phyloP scores from a whole-genome alignment of 1,140 invertebrate genomes.

The Scaptomyza montana region DNA sequence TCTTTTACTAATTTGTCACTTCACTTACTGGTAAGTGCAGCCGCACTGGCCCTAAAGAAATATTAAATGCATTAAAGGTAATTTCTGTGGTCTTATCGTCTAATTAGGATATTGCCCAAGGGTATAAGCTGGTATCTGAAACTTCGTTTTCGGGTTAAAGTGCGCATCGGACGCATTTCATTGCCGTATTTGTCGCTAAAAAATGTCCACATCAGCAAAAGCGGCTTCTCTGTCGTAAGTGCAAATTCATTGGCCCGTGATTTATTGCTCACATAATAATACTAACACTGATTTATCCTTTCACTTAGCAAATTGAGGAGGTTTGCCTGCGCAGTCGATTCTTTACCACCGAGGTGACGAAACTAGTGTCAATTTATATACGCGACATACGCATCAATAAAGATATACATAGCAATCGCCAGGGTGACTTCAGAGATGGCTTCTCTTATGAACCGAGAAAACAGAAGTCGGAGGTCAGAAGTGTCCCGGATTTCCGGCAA shows the following conservation, averaged over 20 bases:
- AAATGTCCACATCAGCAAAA: slow-evolving; percentile 88
- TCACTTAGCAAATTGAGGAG: slow-evolving; percentile 91
- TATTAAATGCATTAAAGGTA: slow-evolving; percentile 10
- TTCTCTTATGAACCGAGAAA: slow-evolving; percentile 67
- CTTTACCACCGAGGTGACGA: slow-evolving; percentile 94
- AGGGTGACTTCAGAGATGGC: slow-evolving; percentile 45
- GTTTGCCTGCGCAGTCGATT: slow-evolving; percentile 94
- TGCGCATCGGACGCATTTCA: slow-evolving; percentile 88
- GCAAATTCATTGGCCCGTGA: slow-evolving; percentile 8
- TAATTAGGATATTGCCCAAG: slow-evolving; percentile 87
- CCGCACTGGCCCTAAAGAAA: slow-evolving; percentile 9
- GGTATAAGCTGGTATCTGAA: slow-evolving; percentile 87
- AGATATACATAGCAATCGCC: slow-evolving; percentile 86
- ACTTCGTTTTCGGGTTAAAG: slow-evolving; percentile 86
- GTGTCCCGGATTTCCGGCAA: slow-evolving; percentile 88
- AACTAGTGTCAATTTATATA: slow-evolving; percentile 92
- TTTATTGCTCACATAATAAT: slow-evolving; percentile 9
- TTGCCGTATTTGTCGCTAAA: slow-evolving; percentile 87
- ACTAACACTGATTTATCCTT: slow-evolving; percentile 13
- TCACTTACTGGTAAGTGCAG: slow-evolving; percentile 72
- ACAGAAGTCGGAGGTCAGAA: slow-evolving; percentile 58
- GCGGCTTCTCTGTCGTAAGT: slow-evolving; percentile 88
- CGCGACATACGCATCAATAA: slow-evolving; percentile 93
- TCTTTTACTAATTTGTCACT: slow-evolving; percentile 58
- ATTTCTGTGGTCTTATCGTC: slow-evolving; percentile 26